phyloP scores from a whole-genome alignment of 2,888 invertebrate genomes.

The Amorpha juglandis region DNA sequence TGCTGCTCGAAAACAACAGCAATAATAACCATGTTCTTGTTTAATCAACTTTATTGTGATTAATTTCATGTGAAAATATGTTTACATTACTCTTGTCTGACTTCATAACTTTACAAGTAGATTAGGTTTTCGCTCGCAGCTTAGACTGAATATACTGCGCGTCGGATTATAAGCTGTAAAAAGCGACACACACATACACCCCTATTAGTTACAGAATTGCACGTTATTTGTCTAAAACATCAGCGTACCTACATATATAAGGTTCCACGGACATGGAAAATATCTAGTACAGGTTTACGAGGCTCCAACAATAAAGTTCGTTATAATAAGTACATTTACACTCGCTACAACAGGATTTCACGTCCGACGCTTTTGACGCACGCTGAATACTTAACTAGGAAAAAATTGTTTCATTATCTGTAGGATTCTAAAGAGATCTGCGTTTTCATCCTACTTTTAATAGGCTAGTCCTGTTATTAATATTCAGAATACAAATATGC shows the following conservation, averaged over 20 bases:
- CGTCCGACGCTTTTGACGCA: not conserved
- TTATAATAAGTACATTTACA: slow-evolving; percentile 17
- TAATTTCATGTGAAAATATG: no score
- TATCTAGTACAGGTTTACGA: not conserved
- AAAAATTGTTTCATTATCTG: not conserved
- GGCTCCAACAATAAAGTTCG: slow-evolving; percentile 2
- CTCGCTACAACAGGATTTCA: not conserved
- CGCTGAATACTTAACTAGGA: slow-evolving; percentile 6
- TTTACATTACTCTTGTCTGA: no score
- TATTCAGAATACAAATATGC: no score
- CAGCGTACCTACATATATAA: not conserved
- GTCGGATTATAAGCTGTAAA: not conserved
- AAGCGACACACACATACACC: no score
- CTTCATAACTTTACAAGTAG: no score
- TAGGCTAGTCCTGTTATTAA: not conserved
- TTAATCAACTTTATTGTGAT: no score
- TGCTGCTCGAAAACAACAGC: no score
- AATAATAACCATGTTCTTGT: no score
- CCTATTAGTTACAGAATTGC: not conserved
- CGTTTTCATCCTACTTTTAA: slow-evolving; percentile 2
- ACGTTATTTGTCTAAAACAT: not conserved
- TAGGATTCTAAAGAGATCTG: not conserved
- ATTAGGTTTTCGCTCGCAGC: no score
- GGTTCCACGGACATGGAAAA: not conserved
- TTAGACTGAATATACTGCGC: no score